Percentiles rank a stretch among this genome's conserved stretches.
These are phyloP conservation scores for Galendromus occidentalis DNA, from an alignment of 1,140 invertebrate genomes.

Conservation along the genomic window DNA sequence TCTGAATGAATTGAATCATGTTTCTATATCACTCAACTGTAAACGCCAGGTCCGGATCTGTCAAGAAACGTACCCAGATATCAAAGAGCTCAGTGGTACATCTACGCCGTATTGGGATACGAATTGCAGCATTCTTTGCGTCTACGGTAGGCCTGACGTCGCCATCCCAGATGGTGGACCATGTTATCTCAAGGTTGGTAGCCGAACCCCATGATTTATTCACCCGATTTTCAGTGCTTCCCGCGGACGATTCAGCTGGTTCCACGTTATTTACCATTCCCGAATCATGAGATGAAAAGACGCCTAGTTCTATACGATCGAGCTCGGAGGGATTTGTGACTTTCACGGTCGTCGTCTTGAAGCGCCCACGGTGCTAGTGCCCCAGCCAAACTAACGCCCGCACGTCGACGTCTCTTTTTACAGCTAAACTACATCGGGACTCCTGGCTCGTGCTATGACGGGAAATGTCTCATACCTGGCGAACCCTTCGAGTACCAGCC, in stretches of 20 bases:
- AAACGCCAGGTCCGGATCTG: background rate
- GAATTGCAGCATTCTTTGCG: background rate
- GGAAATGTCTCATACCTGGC: background rate
- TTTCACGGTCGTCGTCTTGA: background rate
- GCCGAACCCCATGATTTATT: background rate
- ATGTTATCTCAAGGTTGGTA: slow-evolving; percentile 5
- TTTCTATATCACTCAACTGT: too few species aligned
- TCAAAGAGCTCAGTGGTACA: background rate
- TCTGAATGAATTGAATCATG: too few species aligned
- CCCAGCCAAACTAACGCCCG: background rate
- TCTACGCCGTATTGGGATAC: background rate
- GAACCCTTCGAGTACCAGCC: background rate
- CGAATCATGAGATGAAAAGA: background rate
- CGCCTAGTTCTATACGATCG: background rate
- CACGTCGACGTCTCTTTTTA: background rate
- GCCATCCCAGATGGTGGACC: background rate
- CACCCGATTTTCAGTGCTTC: too few species aligned
- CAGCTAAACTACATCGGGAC: background rate
- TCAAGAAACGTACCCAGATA: background rate
- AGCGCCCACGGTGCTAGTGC: background rate
- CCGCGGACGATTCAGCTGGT: too few species aligned
- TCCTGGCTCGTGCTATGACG: background rate
- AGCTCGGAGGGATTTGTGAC: background rate
- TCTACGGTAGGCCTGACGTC: background rate
- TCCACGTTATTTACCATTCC: too few species aligned